These are phyloP conservation scores for Rhyacichthys aspro DNA, from an alignment of 2,797 vertebrate species.

Conservation along the genomic window DNA sequence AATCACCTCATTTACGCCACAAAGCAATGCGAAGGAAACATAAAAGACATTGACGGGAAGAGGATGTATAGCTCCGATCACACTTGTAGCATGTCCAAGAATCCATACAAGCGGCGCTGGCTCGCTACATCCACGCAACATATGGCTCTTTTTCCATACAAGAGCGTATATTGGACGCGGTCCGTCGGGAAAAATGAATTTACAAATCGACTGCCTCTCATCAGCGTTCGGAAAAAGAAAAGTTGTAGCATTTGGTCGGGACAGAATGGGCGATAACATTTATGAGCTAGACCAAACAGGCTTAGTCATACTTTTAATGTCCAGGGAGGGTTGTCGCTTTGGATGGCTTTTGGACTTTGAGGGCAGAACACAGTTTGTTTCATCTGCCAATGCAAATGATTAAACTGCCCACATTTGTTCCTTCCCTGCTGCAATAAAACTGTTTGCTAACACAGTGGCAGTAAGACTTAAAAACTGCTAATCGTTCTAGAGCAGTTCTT, in stretches of 20 bases:
- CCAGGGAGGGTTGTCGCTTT: neutral
- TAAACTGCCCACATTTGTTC: slow-evolving; percentile 3
- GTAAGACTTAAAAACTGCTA: neutral
- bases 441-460: neutral
- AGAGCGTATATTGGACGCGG: neutral
- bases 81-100: slow-evolving; percentile 23
- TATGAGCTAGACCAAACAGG: neutral
- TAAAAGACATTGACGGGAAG: slow-evolving; percentile 4
- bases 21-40: slow-evolving; percentile 32
- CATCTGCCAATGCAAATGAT: slow-evolving; percentile 4
- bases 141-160: slow-evolving; percentile 12
- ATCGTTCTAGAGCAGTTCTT: no score
- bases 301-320: slow-evolving; percentile 5
- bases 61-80: slow-evolving; percentile 10
- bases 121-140: slow-evolving; percentile 13
- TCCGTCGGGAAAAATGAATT: neutral
- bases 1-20: slow-evolving; percentile 70
- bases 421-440: neutral
- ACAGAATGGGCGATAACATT: slow-evolving; percentile 8
- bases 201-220: neutral
- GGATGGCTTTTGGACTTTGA: neutral
- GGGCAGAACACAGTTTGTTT: neutral
- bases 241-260: slow-evolving; percentile 4
- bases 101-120: neutral
- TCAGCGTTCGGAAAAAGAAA: neutral